A percentile compares a stretch with the other conserved stretches of the same genome.
phyloP scores from a whole-genome alignment of 2,888 invertebrate species.

The Tricholauxania praeusta region DNA sequence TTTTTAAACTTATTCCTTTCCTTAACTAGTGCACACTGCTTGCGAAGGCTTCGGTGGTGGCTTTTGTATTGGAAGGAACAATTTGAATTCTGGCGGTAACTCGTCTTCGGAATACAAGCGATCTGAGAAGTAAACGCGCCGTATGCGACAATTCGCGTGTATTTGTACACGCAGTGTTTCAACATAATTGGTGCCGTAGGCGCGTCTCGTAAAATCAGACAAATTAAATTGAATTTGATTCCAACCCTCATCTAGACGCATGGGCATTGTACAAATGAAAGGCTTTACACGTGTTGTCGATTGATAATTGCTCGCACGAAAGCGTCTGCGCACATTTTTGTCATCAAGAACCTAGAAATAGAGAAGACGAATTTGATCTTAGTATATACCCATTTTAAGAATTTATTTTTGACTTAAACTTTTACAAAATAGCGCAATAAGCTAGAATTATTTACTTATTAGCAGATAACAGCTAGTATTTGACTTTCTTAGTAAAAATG shows the following conservation, averaged over 20 bases:
- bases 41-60: slow-evolving; percentile 60
- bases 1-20: neutral
- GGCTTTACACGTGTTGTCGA: slow-evolving; percentile 93
- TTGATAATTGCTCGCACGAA: slow-evolving; percentile 97
- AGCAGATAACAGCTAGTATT: no score
- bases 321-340: slow-evolving; percentile 92
- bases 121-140: slow-evolving; percentile 94
- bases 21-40: slow-evolving; percentile 56
- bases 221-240: slow-evolving; percentile 95
- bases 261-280: slow-evolving; percentile 99
- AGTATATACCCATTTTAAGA: neutral
- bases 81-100: slow-evolving; percentile 92
- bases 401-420: neutral
- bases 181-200: slow-evolving; percentile 94
- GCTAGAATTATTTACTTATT: neutral
- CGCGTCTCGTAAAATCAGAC: slow-evolving; percentile 95
- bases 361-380: neutral
- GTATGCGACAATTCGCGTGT: slow-evolving; percentile 96
- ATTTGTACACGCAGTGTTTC: slow-evolving; percentile 94
- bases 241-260: slow-evolving; percentile 80
- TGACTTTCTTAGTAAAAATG: no score
- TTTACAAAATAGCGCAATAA: neutral
- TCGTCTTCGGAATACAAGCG: slow-evolving; percentile 93
- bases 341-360: slow-evolving; percentile 82
- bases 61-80: slow-evolving; percentile 93